These are phyloP conservation scores for Rhagonycha lutea DNA, from an alignment of 2,888 invertebrate genomes.

Conservation along the genomic window DNA sequence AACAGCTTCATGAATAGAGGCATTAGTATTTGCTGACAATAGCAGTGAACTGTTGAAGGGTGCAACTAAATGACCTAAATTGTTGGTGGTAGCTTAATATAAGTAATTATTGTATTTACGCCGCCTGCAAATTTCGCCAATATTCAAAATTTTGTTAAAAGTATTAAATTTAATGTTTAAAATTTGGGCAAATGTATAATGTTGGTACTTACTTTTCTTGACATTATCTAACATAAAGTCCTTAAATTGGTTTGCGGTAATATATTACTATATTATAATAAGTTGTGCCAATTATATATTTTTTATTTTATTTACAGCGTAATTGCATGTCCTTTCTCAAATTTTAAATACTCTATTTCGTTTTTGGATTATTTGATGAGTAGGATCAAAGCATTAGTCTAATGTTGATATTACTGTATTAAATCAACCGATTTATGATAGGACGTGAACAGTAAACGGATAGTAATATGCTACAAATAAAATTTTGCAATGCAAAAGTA, in stretches of 20 bases:
- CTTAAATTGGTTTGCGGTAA: not conserved
- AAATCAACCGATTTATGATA: not conserved
- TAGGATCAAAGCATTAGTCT: not conserved
- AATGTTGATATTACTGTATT: not conserved
- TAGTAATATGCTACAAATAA: not conserved
- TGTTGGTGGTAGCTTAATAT: conserved; percentile 21
- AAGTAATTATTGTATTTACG: conserved; percentile 14
- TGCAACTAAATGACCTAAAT: conserved; percentile 35
- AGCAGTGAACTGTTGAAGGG: conserved; percentile 28
- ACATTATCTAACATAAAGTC: not conserved
- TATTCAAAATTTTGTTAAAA: not conserved
- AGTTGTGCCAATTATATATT: not conserved
- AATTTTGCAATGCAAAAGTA: not conserved
- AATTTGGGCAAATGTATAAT: not conserved
- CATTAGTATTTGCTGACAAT: conserved; percentile 34
- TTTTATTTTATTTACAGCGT: not conserved
- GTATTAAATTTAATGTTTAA: not conserved
- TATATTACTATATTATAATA: too few relatives aligned
- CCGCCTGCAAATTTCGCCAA: conserved; percentile 5
- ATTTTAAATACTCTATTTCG: too few relatives aligned
- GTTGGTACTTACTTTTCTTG: not conserved
- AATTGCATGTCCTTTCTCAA: too few relatives aligned
- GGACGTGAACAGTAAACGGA: not conserved
- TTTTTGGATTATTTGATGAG: not conserved
- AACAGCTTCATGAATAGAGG: conserved; percentile 29